Conservation (phyloP, 2,113 vertebrate genomes). For the Mixornis gularis region DNA sequence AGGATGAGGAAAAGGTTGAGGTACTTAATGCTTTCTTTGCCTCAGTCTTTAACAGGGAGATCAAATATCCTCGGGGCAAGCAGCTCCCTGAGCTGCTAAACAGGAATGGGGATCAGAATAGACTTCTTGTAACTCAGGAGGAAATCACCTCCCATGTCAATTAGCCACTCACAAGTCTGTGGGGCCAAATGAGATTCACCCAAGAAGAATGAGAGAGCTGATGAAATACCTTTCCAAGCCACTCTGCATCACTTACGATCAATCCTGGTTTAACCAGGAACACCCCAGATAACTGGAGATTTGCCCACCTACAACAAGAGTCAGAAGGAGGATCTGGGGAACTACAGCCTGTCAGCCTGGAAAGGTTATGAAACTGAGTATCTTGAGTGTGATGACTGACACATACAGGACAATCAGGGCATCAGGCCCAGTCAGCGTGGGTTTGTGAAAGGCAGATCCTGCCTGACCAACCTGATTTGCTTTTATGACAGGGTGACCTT, state of each 20-base stretch:
- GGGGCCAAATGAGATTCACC: not conserved
- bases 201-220: not conserved
- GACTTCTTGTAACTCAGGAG: not conserved
- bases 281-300: not conserved
- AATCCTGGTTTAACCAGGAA: not conserved
- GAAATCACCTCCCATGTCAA: not conserved
- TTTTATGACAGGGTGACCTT: not conserved
- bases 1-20: not conserved
- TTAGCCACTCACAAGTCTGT: not conserved
- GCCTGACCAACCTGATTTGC: not conserved
- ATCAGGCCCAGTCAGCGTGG: not conserved
- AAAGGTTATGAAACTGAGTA: not conserved
- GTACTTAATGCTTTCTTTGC: not conserved
- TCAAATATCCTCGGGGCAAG: not conserved
- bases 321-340: not conserved
- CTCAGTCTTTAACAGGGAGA: not conserved
- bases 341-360: not conserved
- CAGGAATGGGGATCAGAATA: not conserved
- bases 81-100: not conserved
- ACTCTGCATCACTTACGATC: not conserved
- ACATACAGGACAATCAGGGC: not conserved
- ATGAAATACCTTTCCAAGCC: not conserved
- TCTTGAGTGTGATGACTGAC: not conserved
- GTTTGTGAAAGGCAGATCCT: not conserved
- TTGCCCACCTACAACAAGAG: not conserved